A percentile compares a stretch with the other conserved stretches of the same genome.
Evolutionary conservation across 2,797 vertebrate species (phyloP).

Genomic region (Leptodactylus fallax): DNA sequence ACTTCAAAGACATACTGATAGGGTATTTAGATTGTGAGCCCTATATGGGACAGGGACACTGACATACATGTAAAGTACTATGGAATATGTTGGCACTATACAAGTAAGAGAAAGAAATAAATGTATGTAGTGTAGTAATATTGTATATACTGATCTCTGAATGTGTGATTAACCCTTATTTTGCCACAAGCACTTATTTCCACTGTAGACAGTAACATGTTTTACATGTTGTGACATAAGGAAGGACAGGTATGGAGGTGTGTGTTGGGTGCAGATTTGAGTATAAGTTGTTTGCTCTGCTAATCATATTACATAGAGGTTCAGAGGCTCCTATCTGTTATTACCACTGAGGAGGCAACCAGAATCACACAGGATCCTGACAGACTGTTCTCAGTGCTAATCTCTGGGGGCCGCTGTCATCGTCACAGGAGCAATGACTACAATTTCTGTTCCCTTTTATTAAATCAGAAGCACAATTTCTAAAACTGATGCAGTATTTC

Average conservation of each 20-base stretch:
- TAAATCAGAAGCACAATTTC: constrained; percentile 10
- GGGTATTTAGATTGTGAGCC: too few species aligned
- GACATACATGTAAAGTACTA: too few species aligned
- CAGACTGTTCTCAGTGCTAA: constrained; percentile 1
- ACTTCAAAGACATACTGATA: too few species aligned
- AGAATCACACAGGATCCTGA: constrained; percentile 36
- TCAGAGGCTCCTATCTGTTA: constrained; percentile 39
- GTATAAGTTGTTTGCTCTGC: not conserved
- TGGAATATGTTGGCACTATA: too few species aligned
- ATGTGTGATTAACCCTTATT: not conserved
- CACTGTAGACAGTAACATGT: not conserved
- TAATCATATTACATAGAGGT: constrained; percentile 38
- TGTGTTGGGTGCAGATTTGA: not conserved
- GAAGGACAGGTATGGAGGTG: not conserved
- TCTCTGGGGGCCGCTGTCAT: not conserved
- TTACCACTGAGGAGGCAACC: constrained; percentile 24
- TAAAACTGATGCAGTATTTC: not conserved
- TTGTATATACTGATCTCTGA: too few species aligned
- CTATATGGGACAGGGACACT: too few species aligned
- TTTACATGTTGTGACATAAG: not conserved
- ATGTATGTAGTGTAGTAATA: too few species aligned
- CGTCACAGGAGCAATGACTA: not conserved
- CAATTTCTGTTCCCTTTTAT: not conserved
- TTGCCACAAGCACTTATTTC: too few species aligned
- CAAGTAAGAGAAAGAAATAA: too few species aligned